These are phyloP conservation scores for Tinamus guttatus DNA, from an alignment of 2,113 vertebrate species.

Conservation along the genomic window DNA sequence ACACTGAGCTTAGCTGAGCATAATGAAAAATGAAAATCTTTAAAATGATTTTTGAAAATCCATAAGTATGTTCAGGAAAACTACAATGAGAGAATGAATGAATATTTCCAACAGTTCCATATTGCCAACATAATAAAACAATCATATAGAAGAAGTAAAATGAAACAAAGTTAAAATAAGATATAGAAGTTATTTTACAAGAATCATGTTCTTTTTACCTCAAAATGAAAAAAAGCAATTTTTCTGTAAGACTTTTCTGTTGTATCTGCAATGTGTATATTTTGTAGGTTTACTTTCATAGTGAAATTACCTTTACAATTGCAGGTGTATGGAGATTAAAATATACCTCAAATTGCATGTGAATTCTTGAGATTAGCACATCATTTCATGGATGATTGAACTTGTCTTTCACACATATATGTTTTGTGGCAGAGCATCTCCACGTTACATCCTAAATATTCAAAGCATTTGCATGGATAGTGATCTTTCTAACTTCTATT, in stretches of 20 bases:
- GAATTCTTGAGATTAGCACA: conserved; percentile 72
- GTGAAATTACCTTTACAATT: conserved; percentile 75
- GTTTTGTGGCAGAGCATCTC: conserved; percentile 51
- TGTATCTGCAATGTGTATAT: background rate
- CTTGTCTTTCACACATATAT: conserved; percentile 48
- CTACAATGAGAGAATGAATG: background rate
- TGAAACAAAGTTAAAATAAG: background rate
- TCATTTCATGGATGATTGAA: conserved; percentile 68
- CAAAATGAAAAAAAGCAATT: background rate
- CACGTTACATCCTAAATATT: conserved; percentile 44
- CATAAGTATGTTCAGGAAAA: background rate
- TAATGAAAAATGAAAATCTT: background rate
- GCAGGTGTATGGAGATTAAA: conserved; percentile 69
- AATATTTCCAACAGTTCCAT: background rate
- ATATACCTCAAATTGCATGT: conserved; percentile 61
- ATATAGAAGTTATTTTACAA: background rate
- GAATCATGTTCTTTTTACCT: background rate
- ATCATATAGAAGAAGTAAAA: background rate
- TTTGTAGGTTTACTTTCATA: conserved; percentile 52
- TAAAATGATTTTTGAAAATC: background rate
- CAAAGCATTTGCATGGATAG: conserved; percentile 10
- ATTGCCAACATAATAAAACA: background rate
- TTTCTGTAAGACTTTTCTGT: conserved; percentile 1
- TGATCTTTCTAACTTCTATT: conserved; percentile 61
- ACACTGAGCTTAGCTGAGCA: background rate